A percentile compares a stretch with the other conserved stretches of the same genome.
phyloP scores from a whole-genome alignment of 2,113 vertebrate species.

The Atlantisia rogersi region DNA sequence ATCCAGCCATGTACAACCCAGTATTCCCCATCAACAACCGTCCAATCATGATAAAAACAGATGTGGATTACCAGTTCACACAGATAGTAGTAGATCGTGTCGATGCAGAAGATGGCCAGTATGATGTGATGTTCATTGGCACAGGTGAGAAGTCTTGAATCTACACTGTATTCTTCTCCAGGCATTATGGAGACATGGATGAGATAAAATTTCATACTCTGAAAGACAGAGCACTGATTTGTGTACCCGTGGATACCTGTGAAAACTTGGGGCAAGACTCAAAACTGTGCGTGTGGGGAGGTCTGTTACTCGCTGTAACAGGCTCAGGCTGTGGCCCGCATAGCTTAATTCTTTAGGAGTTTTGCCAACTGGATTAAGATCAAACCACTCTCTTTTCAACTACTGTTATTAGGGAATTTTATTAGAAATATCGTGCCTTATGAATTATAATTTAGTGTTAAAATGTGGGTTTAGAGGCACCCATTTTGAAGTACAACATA shows the following conservation, averaged over 20 bases:
- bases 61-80: constrained; percentile 96
- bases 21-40: constrained; percentile 92
- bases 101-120: constrained; percentile 96
- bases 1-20: constrained; percentile 96
- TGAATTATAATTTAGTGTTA: constrained; percentile 42
- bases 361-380: constrained; percentile 36
- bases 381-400: constrained; percentile 15
- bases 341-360: neutral
- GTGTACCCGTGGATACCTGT: neutral
- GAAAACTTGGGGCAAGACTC: neutral
- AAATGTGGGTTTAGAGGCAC: neutral
- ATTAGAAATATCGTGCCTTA: constrained; percentile 27
- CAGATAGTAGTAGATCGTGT: constrained; percentile 97
- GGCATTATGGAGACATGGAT: neutral
- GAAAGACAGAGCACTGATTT: neutral
- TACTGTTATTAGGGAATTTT: constrained; percentile 2
- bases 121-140: constrained; percentile 99
- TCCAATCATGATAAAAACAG: constrained; percentile 95
- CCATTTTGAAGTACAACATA: neutral
- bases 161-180: neutral
- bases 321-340: neutral
- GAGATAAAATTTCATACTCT: neutral
- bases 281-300: neutral
- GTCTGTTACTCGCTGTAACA: neutral
- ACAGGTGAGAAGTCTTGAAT: constrained; percentile 80